Evolutionary conservation across 35 echinoderm and acorn worm genomes (phyloP).

Genomic region (Chiridota heheva): DNA sequence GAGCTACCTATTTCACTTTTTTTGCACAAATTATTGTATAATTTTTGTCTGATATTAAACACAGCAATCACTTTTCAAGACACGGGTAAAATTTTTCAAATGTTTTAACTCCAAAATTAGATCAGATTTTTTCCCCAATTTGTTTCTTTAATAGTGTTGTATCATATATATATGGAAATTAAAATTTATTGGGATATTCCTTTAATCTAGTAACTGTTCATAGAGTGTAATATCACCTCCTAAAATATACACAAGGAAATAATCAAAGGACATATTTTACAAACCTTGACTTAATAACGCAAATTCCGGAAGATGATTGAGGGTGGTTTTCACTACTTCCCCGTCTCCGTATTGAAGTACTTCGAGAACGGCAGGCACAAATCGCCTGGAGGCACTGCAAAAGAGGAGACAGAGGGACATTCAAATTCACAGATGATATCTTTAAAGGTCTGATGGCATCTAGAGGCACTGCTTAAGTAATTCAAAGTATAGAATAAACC

Average conservation of each 20-base stretch:
- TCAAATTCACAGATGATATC: not conserved
- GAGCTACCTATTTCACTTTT: no score
- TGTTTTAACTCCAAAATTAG: no score
- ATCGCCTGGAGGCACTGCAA: constrained; percentile 68
- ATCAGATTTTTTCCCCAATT: no score
- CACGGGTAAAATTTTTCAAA: no score
- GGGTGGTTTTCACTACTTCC: constrained; percentile 68
- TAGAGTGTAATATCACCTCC: not conserved
- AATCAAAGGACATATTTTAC: not conserved
- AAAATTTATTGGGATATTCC: not conserved
- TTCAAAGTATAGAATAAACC: not conserved
- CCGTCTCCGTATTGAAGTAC: constrained; percentile 63
- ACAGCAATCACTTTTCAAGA: no score
- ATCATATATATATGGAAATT: not conserved
- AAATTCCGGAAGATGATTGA: constrained; percentile 88
- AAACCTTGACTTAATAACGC: constrained; percentile 84
- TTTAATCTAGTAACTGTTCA: not conserved
- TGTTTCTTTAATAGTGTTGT: no score
- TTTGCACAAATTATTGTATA: no score
- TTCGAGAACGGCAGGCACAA: constrained; percentile 74
- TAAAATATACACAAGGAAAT: not conserved
- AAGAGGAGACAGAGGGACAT: constrained; percentile 17
- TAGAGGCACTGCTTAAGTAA: not conserved
- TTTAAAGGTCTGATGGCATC: not conserved
- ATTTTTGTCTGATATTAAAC: no score